Percentiles rank a stretch among this genome's conserved stretches.
phyloP scores from a whole-genome alignment of 2,797 vertebrate genomes.

The Thaleichthys pacificus region DNA sequence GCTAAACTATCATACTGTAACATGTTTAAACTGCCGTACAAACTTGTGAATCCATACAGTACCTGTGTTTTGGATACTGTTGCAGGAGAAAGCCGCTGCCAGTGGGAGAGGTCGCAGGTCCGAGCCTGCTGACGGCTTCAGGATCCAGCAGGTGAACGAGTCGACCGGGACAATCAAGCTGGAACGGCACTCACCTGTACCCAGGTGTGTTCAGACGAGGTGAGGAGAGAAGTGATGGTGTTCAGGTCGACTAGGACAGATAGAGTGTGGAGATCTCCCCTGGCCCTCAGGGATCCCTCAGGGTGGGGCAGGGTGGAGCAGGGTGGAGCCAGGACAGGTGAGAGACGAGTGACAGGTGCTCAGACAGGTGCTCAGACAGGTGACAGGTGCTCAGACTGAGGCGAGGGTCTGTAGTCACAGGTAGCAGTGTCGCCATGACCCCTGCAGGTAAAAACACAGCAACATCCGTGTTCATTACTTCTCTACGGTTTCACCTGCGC shows the following conservation, averaged over 20 bases:
- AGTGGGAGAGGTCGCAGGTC: too few relatives aligned
- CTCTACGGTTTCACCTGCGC: too few relatives aligned
- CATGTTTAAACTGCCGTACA: too few relatives aligned
- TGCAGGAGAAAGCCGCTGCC: too few relatives aligned
- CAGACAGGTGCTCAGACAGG: background rate
- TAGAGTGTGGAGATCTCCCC: conserved; percentile 18
- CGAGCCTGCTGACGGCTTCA: background rate
- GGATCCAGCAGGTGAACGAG: background rate
- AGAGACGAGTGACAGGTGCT: background rate
- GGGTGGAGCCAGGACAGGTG: conserved; percentile 38
- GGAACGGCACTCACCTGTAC: too few relatives aligned
- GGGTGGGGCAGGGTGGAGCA: conserved; percentile 24
- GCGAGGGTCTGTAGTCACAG: background rate
- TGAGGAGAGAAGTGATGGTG: conserved; percentile 5
- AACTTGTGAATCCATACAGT: too few relatives aligned
- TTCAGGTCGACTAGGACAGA: background rate
- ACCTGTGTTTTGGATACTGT: too few relatives aligned
- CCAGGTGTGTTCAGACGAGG: conserved; percentile 2
- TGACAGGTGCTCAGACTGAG: background rate
- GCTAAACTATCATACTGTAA: too few relatives aligned
- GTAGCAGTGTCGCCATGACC: conserved; percentile 33
- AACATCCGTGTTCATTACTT: background rate
- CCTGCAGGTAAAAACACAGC: conserved; percentile 46
- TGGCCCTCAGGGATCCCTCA: background rate
- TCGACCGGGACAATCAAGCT: background rate